Base-by-base conservation (phyloP, 92 coral and sea anemone species). In the Actinostola sp. region DNA sequence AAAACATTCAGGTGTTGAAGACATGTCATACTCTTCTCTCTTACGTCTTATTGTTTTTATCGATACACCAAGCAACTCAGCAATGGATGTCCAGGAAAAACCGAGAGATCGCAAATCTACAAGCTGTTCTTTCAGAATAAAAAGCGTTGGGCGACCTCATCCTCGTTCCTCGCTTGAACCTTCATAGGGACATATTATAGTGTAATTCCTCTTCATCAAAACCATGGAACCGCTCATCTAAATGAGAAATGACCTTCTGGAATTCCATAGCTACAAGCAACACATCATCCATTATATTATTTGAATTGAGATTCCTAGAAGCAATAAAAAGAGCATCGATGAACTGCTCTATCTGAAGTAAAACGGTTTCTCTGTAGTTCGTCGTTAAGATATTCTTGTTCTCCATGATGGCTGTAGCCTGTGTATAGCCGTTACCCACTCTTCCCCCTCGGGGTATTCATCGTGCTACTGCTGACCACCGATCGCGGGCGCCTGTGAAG, bases 61-160 rank as follows among this genome's bases (percentile, higher is more conserved):
- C 7, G 86, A 81, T 43, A 81, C 81, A 45, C 81, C 62, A 32
- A 81, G 74, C 81, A 81, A 73, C 38, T 81, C 25, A 16, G 85
- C 55, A 46, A 80, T 80, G 33, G 59, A 38, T 24, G 34, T 41
- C 85, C 80, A 72, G 33, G 73, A 80, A 62, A 80, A 80, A 26
- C 72, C 79, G 16, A 80, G 59, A 38, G 73, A 80, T 26, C 80
- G 85, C 42, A 81, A 58, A 56, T 81, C 86, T 73, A 73, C 61
- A 50, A 81, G 72, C 66, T 81, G 88, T 43, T 76, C 83, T 39
- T 51, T 25, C 41, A 83, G 88, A 43, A 83, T 83, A 26, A 68
- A 56, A 54, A 83, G 71, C 49, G 70, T 78, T 48, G 88, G 83
- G 25, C 83, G 70, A 25, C 82, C 88, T 67, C 45, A 25, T 43